A percentile compares a stretch with the other conserved stretches of the same genome.
Evolutionary conservation across 2,888 invertebrate genomes (phyloP).

Genomic region (Achlya flavicornis): DNA sequence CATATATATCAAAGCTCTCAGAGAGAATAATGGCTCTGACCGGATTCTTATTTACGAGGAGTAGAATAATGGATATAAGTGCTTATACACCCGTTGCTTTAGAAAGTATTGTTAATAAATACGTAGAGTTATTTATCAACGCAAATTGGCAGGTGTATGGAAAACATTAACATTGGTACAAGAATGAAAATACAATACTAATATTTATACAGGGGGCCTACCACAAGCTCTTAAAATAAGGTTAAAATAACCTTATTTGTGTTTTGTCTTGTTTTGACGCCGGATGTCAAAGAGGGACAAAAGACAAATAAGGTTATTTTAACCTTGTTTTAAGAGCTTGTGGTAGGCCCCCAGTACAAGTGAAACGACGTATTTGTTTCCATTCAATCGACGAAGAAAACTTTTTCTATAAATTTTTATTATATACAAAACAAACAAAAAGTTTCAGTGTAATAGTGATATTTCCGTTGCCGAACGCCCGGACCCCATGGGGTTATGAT

Average conservation of each 20-base stretch:
- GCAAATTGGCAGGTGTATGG: no score
- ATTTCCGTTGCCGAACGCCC: not conserved
- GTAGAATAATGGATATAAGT: not conserved
- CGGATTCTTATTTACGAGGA: no score
- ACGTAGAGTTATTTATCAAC: no score
- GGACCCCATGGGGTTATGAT: not conserved
- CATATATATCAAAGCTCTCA: not conserved
- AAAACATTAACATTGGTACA: not conserved
- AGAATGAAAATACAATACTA: not conserved
- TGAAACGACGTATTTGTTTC: not conserved
- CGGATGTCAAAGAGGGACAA: no score
- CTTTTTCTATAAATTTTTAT: constrained; percentile 1
- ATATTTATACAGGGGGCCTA: not conserved
- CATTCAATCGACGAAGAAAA: not conserved
- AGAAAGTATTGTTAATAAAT: no score
- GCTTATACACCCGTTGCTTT: no score
- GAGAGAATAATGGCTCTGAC: not conserved
- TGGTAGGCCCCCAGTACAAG: no score
- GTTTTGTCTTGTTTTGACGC: no score
- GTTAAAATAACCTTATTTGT: no score
- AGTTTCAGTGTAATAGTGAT: constrained; percentile 1
- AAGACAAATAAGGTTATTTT: no score
- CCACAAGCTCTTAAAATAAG: no score
- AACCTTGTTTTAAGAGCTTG: no score
- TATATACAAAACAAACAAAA: not conserved